phyloP scores from a whole-genome alignment of 1,140 invertebrate genomes.

The Papilio xuthus region DNA sequence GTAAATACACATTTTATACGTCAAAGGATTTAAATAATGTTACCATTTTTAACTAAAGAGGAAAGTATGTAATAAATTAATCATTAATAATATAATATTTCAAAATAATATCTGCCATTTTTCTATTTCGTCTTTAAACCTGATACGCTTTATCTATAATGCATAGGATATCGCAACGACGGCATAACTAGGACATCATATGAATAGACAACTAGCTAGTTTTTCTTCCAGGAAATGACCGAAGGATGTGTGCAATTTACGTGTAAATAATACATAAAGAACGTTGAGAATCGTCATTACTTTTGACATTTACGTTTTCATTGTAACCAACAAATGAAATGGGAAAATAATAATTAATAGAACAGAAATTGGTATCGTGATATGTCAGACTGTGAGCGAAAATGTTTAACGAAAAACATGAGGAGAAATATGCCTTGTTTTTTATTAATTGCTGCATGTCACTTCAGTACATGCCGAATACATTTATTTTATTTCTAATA shows the following conservation, averaged over 20 bases:
- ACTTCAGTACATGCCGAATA: no score
- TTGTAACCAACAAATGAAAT: slow-evolving; percentile 25
- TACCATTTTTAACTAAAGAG: neutral
- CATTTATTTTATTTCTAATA: no score
- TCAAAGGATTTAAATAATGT: neutral
- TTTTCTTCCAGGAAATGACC: neutral
- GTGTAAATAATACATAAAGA: neutral
- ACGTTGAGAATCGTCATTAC: neutral
- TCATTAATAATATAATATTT: no score
- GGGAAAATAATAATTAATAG: slow-evolving; percentile 48
- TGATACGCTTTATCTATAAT: neutral
- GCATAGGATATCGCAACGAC: neutral
- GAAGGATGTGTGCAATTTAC: neutral
- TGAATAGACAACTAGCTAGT: neutral
- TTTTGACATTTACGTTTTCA: slow-evolving; percentile 32
- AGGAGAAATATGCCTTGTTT: neutral
- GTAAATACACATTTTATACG: neutral
- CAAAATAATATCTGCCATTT: no score
- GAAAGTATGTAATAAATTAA: neutral
- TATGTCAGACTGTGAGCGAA: slow-evolving; percentile 50
- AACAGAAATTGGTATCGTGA: slow-evolving; percentile 50
- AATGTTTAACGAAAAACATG: neutral
- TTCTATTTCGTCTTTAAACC: no score
- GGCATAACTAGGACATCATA: neutral
- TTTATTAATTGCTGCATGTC: no score